Conservation (phyloP, 1,140 invertebrate species). For the Oscheius sp. region DNA sequence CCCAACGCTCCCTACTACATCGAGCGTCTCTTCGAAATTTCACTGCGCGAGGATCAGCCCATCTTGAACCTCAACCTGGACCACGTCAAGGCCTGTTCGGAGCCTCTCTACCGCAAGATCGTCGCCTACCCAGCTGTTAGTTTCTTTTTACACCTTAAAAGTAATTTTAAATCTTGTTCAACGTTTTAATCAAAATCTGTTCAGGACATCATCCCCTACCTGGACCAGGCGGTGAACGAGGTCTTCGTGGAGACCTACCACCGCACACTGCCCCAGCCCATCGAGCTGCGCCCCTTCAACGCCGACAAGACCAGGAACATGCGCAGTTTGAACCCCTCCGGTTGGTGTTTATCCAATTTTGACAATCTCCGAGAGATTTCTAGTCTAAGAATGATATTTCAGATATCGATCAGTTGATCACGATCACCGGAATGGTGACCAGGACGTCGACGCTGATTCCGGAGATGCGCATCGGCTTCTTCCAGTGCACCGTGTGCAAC, state of each 20-base stretch:
- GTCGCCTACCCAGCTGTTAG: conserved; percentile 78
- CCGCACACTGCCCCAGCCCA: conserved; percentile 84
- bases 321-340: conserved; percentile 92
- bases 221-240: conserved; percentile 95
- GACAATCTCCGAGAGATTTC: not conserved
- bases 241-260: conserved; percentile 83
- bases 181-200: not conserved
- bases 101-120: conserved; percentile 82
- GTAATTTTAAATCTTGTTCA: too few relatives aligned
- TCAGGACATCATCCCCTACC: conserved; percentile 92
- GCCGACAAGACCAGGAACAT: conserved; percentile 87
- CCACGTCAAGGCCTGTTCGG: conserved; percentile 84
- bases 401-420: conserved; percentile 98
- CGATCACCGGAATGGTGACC: conserved; percentile 95
- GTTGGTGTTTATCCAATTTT: conserved; percentile 62
- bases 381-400: conserved; percentile 54
- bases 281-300: conserved; percentile 95
- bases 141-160: not conserved
- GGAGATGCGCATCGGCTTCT: conserved; percentile 95
- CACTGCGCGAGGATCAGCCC: conserved; percentile 1
- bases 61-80: conserved; percentile 84
- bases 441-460: conserved; percentile 89
- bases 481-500: conserved; percentile 87
- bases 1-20: conserved; percentile 47
- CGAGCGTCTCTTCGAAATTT: conserved; percentile 45